These are phyloP conservation scores for Stercorarius parasiticus DNA, from an alignment of 2,113 vertebrate genomes.

Conservation along the genomic window DNA sequence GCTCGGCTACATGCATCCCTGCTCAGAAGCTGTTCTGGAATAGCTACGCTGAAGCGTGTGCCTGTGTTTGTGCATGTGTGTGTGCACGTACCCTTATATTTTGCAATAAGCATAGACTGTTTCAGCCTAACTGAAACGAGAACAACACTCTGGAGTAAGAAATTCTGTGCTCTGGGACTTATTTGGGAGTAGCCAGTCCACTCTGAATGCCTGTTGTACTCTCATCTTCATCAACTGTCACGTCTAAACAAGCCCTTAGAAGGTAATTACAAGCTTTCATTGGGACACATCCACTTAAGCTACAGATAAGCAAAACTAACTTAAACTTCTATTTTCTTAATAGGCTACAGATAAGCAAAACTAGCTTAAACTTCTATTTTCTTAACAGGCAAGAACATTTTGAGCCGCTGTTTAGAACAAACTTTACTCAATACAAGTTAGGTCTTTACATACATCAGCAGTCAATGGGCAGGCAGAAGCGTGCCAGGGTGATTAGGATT, in stretches of 20 bases:
- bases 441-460: background rate
- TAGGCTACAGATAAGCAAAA: background rate
- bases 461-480: background rate
- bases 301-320: background rate
- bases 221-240: background rate
- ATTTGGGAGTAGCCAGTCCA: background rate
- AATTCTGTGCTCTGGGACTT: background rate
- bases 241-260: background rate
- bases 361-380: background rate
- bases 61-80: background rate
- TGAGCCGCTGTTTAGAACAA: background rate
- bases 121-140: background rate
- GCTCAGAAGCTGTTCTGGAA: background rate
- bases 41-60: accelerated
- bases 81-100: background rate
- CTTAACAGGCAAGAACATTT: background rate
- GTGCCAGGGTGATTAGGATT: background rate
- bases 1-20: background rate
- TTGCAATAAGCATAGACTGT: background rate
- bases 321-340: background rate
- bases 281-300: background rate
- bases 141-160: background rate
- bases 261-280: background rate
- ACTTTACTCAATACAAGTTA: background rate
- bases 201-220: background rate